Base-by-base conservation (phyloP, 2,888 invertebrate species). In the Eledona agricola region DNA sequence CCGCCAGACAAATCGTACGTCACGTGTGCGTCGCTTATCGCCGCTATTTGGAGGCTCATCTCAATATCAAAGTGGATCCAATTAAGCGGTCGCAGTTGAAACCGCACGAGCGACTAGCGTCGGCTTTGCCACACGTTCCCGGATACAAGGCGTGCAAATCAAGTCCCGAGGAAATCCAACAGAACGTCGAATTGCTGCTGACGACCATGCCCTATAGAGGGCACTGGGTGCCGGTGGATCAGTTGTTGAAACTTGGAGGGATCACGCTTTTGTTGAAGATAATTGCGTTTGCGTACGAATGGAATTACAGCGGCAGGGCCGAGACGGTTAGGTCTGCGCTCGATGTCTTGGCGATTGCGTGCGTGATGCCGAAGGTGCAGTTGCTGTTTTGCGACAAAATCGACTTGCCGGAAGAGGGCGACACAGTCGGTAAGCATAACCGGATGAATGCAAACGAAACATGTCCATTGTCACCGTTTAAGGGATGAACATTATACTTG, bases 21-120 rank as follows among this genome's bases (percentile, higher is more conserved):
- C 95, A 96, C 72, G 95, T 95, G 0, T 92, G 92, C 67, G 89
- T 90, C 3, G 92, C 96, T 0, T 81, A 96, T 1, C 88, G 93
- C 67, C 84, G 91, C 65, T 97, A 97, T 67, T 84, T 95, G 73
- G 94, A 96, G 72, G 91, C 94, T 0, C 97, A 98, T 74, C 78
- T 97, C 38, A 85, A 85, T 65, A 79, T 86, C 40, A 89, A 89
- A 75, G 86, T 88, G n/a, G 89, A 89, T 57, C 84, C 85, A 57
- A 76, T 90, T 57, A 77, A 84, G 67, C 74, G 86, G 58, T 79
- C 83, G 49, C 81, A 85, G 68, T 53, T 75, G 15, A 57, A 74
- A 45, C 72, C 73, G 1, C 69, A 65, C 43, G 73, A 74, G 37
- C 57, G 69, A 45, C 77, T 77, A 5, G 71, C 68, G 4, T 71